Conservation (phyloP, 2,113 vertebrate species). For the Setophaga kirtlandii region DNA sequence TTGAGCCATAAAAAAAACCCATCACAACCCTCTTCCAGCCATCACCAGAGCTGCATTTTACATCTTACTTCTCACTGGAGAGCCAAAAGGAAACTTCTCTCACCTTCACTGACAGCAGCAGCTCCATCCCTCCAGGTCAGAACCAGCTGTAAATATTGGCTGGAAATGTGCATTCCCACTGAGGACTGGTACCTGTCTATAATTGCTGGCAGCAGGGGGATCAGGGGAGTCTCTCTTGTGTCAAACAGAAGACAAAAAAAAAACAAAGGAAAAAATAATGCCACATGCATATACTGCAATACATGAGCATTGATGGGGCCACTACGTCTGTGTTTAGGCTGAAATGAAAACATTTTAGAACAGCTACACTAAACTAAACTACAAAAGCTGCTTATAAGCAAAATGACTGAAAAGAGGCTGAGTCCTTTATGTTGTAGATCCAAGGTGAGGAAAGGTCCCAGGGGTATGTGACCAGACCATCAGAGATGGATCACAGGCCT, state of each 20-base stretch:
- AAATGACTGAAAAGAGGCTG: not conserved
- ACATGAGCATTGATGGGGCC: not conserved
- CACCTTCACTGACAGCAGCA: not conserved
- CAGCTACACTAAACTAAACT: not conserved
- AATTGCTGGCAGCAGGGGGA: not conserved
- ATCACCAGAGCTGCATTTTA: not conserved
- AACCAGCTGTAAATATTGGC: not conserved
- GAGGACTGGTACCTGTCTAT: not conserved
- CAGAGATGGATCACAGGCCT: not conserved
- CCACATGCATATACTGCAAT: not conserved
- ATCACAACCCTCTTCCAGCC: not conserved
- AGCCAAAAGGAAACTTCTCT: not conserved
- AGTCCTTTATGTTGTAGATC: not conserved
- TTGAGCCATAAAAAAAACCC: not conserved
- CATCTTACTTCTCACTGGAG: not conserved
- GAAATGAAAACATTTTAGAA: not conserved
- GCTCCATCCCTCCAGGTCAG: not conserved
- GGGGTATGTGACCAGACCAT: not conserved
- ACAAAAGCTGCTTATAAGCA: not conserved
- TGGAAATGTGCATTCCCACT: not conserved
- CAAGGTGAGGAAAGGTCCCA: not conserved
- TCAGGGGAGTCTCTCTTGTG: not conserved
- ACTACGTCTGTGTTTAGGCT: not conserved
- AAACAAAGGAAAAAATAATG: not conserved
- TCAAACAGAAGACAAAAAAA: not conserved